Evolutionary conservation across 1,140 invertebrate species (phyloP).

Genomic region (Bombus polaris): DNA sequence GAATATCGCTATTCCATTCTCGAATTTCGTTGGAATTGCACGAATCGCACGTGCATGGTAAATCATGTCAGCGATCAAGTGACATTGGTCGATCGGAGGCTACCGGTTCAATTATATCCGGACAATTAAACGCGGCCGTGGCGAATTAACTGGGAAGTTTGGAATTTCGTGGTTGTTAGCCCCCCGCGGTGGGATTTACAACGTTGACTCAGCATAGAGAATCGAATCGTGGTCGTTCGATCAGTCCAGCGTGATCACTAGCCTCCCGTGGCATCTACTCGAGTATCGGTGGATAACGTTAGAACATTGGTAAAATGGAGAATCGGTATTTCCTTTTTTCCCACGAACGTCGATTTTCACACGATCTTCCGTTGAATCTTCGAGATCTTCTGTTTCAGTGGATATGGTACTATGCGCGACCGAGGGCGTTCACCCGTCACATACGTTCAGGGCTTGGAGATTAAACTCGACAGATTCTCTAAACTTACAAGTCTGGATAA

Average conservation of each 20-base stretch:
- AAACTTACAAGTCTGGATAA: background rate
- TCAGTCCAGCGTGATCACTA: background rate
- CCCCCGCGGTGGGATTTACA: conserved; percentile 59
- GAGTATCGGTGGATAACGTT: background rate
- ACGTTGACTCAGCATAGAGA: conserved; percentile 2
- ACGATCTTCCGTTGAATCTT: background rate
- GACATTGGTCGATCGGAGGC: conserved; percentile 44
- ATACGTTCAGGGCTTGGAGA: background rate
- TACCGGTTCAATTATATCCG: conserved; percentile 70
- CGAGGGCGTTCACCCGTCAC: conserved; percentile 1
- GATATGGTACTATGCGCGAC: no score
- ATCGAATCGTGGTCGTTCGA: background rate
- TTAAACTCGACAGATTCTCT: background rate
- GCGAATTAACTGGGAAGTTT: conserved; percentile 52
- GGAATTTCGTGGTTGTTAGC: conserved; percentile 64
- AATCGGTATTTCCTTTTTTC: background rate
- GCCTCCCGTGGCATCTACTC: no score
- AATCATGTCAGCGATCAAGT: background rate
- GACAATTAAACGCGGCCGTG: conserved; percentile 67
- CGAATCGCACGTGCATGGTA: conserved; percentile 3
- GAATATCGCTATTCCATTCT: conserved; percentile 25
- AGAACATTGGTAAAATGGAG: background rate
- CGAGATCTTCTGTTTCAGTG: background rate
- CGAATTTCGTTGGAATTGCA: conserved; percentile 15
- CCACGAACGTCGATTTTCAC: conserved; percentile 3